Percentiles rank a stretch among this genome's conserved stretches.
These are phyloP conservation scores for Gobiocypris rarus DNA, from an alignment of 2,113 vertebrate species.

Conservation along the genomic window DNA sequence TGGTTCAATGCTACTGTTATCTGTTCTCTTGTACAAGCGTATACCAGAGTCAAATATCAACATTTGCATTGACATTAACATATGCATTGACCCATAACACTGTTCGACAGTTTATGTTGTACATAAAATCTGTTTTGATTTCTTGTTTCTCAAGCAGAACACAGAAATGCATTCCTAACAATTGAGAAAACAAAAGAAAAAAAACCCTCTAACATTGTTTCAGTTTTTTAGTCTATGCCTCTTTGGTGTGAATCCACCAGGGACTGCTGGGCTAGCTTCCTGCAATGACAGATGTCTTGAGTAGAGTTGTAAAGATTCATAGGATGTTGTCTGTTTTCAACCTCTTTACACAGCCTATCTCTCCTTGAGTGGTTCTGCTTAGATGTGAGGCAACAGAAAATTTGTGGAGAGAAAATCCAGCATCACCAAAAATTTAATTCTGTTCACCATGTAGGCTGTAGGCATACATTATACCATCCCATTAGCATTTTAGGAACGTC, in stretches of 20 bases:
- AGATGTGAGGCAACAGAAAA: not conserved
- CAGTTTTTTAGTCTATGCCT: not conserved
- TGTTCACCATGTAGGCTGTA: not conserved
- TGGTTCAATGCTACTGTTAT: not conserved
- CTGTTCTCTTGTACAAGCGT: not conserved
- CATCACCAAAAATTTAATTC: not conserved
- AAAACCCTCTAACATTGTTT: not conserved
- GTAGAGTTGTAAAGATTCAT: not conserved
- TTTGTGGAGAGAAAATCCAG: not conserved
- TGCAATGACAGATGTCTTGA: not conserved
- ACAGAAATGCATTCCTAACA: not conserved
- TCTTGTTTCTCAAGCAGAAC: not conserved
- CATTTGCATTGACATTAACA: not conserved
- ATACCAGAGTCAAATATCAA: not conserved
- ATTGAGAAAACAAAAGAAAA: not conserved
- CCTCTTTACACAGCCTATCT: not conserved
- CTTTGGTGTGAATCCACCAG: not conserved
- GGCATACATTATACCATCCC: not conserved
- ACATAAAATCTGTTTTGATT: not conserved
- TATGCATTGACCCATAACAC: not conserved
- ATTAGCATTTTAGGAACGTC: not conserved
- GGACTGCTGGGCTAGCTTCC: not conserved
- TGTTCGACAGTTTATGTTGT: not conserved
- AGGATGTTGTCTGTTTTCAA: not conserved
- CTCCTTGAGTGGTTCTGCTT: not conserved